phyloP scores from a whole-genome alignment of 2,888 invertebrate species.

The Artemia sinica region DNA sequence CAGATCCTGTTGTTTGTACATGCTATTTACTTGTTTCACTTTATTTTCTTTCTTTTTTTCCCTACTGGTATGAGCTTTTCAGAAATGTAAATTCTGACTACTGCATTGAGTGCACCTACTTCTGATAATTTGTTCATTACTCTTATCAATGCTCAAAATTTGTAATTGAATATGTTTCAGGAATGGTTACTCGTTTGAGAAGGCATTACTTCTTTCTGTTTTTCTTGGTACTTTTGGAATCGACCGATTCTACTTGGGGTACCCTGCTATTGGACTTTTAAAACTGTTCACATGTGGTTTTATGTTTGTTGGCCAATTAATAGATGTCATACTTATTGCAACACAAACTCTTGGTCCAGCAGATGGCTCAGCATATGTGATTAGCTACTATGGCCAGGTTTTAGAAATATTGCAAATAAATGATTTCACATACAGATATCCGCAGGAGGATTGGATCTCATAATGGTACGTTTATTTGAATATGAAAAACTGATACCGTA shows the following conservation, averaged over 20 bases:
- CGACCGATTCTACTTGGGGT: constrained; percentile 94
- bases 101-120: too few relatives aligned
- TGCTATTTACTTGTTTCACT: too few relatives aligned
- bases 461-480: neutral
- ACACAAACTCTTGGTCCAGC: constrained; percentile 83
- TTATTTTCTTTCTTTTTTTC: too few relatives aligned
- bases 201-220: constrained; percentile 75
- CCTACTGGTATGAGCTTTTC: too few relatives aligned
- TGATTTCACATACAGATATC: constrained; percentile 64
- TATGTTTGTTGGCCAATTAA: constrained; percentile 69
- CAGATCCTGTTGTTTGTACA: too few relatives aligned
- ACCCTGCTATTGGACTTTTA: constrained; percentile 72
- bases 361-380: constrained; percentile 82
- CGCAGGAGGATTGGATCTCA: constrained; percentile 51
- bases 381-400: constrained; percentile 80
- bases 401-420: constrained; percentile 60
- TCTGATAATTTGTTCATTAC: too few relatives aligned
- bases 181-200: constrained; percentile 84
- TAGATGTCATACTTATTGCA: constrained; percentile 89
- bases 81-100: too few relatives aligned
- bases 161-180: constrained; percentile 35
- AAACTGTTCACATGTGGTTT: constrained; percentile 70
- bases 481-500: neutral
- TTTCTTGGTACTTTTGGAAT: constrained; percentile 96
- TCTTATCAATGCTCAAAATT: too few relatives aligned